Evolutionary conservation across 2,888 invertebrate species (phyloP), one percentile per base, ranked within the genome.

Genomic region (Coleophora deauratella): DNA sequence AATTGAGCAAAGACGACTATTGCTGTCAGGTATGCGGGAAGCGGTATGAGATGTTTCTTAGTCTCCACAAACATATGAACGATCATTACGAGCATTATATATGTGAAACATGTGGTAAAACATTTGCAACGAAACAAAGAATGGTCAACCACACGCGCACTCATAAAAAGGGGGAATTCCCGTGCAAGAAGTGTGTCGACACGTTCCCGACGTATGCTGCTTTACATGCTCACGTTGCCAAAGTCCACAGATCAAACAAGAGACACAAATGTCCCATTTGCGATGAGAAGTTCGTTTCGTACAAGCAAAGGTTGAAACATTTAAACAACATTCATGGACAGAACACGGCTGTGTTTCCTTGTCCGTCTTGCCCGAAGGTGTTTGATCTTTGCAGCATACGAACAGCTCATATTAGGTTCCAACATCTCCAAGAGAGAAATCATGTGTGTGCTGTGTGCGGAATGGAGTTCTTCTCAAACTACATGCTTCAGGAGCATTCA

Each of bases 391-490:
- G 81, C 54, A 84, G 84, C 42, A 60, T 73, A 1, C 55, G 84
- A 7, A 84, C 81, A 0, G 73, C 79, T 0, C 86, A 86, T 42
- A 72, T 85, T 12, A 61, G 74, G 3, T 78, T 73, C 32, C 79
- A 72, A 55, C 88, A 78, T 52, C 59, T 73, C 39, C 86, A 72
- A 57, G 88, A 75, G 52, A 67, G 74, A 43, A 87, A 80, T 31
- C 87, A 86, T 44, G 62, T 84, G 0, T 88, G 88, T 49, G 59
- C 75, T 0, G 69, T 79, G 1, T 88, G 88, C 36, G 77, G 82
- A 0, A 86, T 85, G 71, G 85, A 86, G 52, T 88, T 88, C 49
- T 87, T 86, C 45, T 80, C 84, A 0, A 88, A 87, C 39, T 86
- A 87, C 40, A 87, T 87, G 46, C 61, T 88, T 21, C 87, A 86